These are phyloP conservation scores for Drosophila yooni DNA, from an alignment of 2,888 invertebrate genomes.

Conservation along the genomic window DNA sequence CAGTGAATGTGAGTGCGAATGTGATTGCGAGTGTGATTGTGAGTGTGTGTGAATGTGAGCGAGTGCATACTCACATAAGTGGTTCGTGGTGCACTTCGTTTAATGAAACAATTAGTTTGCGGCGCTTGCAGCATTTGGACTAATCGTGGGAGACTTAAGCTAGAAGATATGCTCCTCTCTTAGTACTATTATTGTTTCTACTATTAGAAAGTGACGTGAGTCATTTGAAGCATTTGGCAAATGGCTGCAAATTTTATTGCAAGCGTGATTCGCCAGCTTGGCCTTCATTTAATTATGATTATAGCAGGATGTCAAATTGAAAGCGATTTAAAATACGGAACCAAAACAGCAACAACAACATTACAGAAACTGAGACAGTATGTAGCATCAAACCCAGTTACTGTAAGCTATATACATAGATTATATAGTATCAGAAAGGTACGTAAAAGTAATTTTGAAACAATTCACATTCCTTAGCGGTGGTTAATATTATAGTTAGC, in stretches of 20 bases:
- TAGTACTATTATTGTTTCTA: neutral
- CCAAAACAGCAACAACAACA: neutral
- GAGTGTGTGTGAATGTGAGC: neutral
- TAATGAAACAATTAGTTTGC: conserved; percentile 60
- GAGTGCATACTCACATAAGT: conserved; percentile 1
- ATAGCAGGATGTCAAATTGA: too few species aligned
- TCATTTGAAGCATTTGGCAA: neutral
- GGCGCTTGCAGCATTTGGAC: conserved; percentile 31
- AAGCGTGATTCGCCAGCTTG: neutral
- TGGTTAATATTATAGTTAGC: too few species aligned
- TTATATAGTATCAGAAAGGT: neutral
- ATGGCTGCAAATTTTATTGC: neutral
- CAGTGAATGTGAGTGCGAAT: neutral
- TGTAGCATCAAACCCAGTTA: neutral
- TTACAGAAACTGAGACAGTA: neutral
- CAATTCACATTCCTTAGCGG: too few species aligned
- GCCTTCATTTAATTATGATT: neutral
- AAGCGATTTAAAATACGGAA: neutral
- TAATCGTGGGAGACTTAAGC: conserved; percentile 62
- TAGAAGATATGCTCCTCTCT: neutral
- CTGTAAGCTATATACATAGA: neutral
- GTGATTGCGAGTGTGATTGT: neutral
- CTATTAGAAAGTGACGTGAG: neutral
- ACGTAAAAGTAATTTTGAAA: neutral
- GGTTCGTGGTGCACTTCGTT: conserved; percentile 46